Evolutionary conservation across 92 coral and sea anemone species (phyloP).

Genomic region (Palythoa heliodiscus): DNA sequence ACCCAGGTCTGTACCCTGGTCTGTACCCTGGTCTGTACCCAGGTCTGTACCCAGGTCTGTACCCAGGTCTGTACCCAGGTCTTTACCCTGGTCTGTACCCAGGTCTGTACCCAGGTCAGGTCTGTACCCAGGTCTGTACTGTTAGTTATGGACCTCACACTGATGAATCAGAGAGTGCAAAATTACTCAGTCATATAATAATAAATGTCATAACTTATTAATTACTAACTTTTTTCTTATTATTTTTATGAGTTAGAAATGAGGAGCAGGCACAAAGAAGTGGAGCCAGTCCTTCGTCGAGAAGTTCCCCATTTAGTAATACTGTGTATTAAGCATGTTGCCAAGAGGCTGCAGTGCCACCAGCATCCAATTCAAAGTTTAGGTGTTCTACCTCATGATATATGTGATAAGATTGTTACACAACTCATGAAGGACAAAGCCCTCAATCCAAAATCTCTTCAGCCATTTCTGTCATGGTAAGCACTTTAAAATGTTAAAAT

Average conservation of each 20-base stretch:
- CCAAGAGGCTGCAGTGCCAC: conserved; percentile 82
- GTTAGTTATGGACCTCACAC: too few species aligned
- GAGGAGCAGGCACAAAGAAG: conserved; percentile 27
- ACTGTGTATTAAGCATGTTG: conserved; percentile 76
- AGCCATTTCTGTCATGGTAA: conserved; percentile 84
- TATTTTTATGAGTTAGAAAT: neutral
- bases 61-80: too few species aligned
- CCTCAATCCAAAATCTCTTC: conserved; percentile 78
- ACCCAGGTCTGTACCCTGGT: too few species aligned
- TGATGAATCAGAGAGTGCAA: too few species aligned
- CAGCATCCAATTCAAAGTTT: conserved; percentile 73
- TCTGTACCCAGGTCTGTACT: too few species aligned
- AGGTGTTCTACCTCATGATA: conserved; percentile 73
- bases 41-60: too few species aligned
- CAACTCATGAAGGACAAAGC: conserved; percentile 81
- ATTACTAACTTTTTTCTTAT: neutral
- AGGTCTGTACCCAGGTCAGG: too few species aligned
- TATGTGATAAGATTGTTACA: conserved; percentile 82
- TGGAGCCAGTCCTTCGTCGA: conserved; percentile 68
- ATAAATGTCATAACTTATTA: too few species aligned
- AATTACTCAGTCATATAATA: too few species aligned
- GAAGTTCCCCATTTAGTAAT: conserved; percentile 73
- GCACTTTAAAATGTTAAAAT: neutral
- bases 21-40: too few species aligned
- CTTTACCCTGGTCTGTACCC: too few species aligned